Percentiles rank a stretch among this genome's conserved stretches.
phyloP scores from a whole-genome alignment of 2,797 vertebrate species.

The Babyrousa celebensis region DNA sequence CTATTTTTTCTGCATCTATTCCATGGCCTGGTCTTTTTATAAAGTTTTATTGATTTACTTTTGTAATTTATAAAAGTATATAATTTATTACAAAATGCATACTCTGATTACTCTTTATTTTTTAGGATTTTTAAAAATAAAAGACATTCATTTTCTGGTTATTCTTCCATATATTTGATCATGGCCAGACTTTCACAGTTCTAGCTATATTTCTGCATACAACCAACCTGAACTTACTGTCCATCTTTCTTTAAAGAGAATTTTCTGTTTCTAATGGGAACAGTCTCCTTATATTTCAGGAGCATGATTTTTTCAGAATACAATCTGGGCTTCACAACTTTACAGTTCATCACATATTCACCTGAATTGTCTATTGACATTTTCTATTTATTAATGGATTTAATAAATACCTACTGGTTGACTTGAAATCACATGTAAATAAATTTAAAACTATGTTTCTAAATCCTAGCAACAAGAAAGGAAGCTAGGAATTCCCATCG shows the following conservation, averaged over 20 bases:
- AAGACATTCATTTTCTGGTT: slow-evolving; percentile 10
- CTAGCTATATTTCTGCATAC: not conserved
- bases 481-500: not conserved
- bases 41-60: slow-evolving; percentile 50
- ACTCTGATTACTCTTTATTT: not conserved
- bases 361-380: slow-evolving; percentile 10
- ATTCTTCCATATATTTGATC: not conserved
- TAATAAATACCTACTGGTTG: slow-evolving; percentile 48
- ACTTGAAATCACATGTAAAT: slow-evolving; percentile 50
- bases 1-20: not conserved
- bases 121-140: not conserved
- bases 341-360: slow-evolving; percentile 52
- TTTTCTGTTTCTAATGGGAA: slow-evolving; percentile 45
- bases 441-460: slow-evolving; percentile 65
- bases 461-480: slow-evolving; percentile 61
- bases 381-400: slow-evolving; percentile 65
- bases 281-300: slow-evolving; percentile 19
- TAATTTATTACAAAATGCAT: slow-evolving; percentile 60
- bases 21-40: not conserved
- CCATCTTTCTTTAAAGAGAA: slow-evolving; percentile 22
- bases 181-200: not conserved
- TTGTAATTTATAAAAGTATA: not conserved
- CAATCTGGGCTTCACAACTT: not conserved
- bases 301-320: not conserved
- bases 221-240: not conserved